phyloP scores from a whole-genome alignment of 1,140 invertebrate species.

The Arion vulgaris region DNA sequence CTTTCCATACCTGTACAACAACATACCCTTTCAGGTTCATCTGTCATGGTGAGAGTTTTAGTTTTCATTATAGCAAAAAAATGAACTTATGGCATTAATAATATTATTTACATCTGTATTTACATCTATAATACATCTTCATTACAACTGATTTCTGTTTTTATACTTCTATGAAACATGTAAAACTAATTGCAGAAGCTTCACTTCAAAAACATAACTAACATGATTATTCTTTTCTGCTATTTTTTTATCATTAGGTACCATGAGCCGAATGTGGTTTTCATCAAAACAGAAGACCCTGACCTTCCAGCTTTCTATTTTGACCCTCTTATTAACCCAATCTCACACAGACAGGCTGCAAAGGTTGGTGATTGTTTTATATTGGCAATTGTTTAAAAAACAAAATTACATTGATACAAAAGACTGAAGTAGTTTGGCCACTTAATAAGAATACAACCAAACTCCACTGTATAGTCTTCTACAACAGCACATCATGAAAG shows the following conservation, averaged over 20 bases:
- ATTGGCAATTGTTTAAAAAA: neutral
- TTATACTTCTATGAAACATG: no score
- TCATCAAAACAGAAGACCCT: slow-evolving; percentile 99
- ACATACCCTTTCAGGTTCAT: slow-evolving; percentile 86
- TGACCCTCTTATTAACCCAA: slow-evolving; percentile 99
- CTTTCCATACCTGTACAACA: slow-evolving; percentile 99
- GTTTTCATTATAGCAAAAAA: neutral
- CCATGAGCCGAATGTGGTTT: slow-evolving; percentile 98
- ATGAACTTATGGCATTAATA: neutral
- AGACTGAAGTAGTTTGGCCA: no score
- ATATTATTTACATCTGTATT: no score
- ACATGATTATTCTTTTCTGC: no score
- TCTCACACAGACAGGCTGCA: slow-evolving; percentile 93
- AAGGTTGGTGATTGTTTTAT: slow-evolving; percentile 74
- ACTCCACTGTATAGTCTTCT: no score
- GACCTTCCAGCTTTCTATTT: slow-evolving; percentile 99
- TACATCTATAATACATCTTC: no score
- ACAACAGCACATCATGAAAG: no score
- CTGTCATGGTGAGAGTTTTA: slow-evolving; percentile 59
- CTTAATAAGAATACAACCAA: no score
- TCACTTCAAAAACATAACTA: no score
- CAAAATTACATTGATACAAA: no score
- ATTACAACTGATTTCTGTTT: neutral
- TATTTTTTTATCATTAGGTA: slow-evolving; percentile 80
- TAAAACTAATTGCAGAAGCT: no score